Evolutionary conservation across 1,140 invertebrate genomes (phyloP).

Genomic region (Micrasema minimum): DNA sequence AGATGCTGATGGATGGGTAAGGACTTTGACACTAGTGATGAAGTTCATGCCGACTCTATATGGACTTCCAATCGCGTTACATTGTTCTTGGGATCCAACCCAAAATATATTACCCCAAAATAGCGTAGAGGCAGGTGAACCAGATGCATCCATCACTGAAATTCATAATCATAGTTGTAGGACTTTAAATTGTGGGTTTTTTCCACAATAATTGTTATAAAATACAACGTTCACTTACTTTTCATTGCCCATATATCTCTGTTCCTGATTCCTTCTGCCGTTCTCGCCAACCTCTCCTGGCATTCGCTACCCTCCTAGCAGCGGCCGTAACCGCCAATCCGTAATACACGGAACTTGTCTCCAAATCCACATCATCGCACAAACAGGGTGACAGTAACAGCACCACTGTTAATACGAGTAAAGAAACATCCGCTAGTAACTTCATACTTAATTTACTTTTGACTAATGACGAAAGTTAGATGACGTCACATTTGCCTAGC

Average conservation of each 20-base stretch:
- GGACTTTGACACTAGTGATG: background rate
- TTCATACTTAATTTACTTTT: too few relatives aligned
- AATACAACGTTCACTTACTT: background rate
- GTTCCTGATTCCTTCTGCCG: background rate
- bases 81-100: conserved; percentile 61
- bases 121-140: conserved; percentile 60
- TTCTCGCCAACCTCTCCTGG: background rate
- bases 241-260: conserved; percentile 8
- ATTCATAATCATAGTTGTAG: background rate
- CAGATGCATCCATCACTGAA: conserved; percentile 66
- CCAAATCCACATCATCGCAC: background rate
- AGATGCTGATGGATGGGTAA: background rate
- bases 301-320: background rate
- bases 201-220: too few relatives aligned
- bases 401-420: background rate
- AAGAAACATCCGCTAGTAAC: too few relatives aligned
- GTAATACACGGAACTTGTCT: background rate
- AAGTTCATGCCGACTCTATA: conserved; percentile 53
- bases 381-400: background rate
- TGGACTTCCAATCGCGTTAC: conserved; percentile 55
- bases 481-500: too few relatives aligned
- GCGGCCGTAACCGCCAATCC: background rate
- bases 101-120: conserved; percentile 66
- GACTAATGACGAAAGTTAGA: too few relatives aligned
- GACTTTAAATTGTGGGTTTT: background rate